These are phyloP conservation scores for Branchipolynoe longqiensis DNA, from an alignment of 2,888 invertebrate species.

Conservation along the genomic window DNA sequence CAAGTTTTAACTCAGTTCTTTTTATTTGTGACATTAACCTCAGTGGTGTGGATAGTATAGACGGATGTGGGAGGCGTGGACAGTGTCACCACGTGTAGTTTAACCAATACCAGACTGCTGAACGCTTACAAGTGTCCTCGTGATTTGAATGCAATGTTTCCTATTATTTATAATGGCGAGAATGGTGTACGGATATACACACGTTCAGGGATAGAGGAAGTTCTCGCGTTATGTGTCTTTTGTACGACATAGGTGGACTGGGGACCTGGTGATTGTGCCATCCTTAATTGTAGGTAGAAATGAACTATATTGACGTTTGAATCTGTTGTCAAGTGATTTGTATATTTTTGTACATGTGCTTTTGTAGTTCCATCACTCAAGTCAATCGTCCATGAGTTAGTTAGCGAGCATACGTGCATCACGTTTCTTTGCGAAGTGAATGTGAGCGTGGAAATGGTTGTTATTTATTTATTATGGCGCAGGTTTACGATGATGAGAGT, in stretches of 20 bases:
- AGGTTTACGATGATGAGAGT: background rate
- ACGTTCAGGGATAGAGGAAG: conserved; percentile 1
- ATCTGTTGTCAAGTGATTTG: background rate
- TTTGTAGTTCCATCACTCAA: background rate
- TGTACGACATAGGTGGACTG: background rate
- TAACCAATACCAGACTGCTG: conserved; percentile 11
- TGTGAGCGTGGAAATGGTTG: background rate
- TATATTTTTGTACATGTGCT: conserved; percentile 10
- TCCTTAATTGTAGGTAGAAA: background rate
- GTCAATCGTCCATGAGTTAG: too few relatives aligned
- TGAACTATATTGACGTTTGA: background rate
- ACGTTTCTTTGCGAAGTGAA: background rate
- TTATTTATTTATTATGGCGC: background rate
- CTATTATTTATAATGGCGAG: background rate
- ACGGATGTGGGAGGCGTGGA: background rate
- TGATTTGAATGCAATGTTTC: background rate
- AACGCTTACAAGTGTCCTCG: conserved; percentile 11
- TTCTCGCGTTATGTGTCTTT: background rate
- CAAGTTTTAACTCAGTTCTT: too few relatives aligned
- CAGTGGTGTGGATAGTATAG: background rate
- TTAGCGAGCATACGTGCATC: too few relatives aligned
- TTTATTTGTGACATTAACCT: background rate
- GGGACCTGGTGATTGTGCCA: background rate
- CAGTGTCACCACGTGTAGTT: background rate
- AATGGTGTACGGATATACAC: background rate